These are phyloP conservation scores for Ailurus styani DNA, from an alignment of 2,113 vertebrate genomes.

Conservation along the genomic window DNA sequence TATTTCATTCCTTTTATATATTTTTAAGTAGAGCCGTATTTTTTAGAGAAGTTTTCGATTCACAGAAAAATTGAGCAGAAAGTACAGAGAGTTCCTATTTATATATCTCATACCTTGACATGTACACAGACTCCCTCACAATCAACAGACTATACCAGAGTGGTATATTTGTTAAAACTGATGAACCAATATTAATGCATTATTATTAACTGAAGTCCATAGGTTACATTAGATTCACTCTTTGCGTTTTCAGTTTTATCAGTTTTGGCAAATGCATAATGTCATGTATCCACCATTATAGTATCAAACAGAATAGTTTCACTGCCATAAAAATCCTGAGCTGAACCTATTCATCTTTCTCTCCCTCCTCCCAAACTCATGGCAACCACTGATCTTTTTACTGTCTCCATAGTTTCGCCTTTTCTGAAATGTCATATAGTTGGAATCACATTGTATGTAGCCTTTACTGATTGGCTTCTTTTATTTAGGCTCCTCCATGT, in stretches of 20 bases:
- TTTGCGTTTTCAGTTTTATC: not conserved
- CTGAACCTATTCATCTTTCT: not conserved
- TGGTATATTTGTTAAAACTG: not conserved
- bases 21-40: not conserved
- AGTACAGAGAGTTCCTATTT: not conserved
- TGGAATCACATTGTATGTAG: not conserved
- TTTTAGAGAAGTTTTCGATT: not conserved
- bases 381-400: not conserved
- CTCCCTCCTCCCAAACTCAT: not conserved
- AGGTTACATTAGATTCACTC: not conserved
- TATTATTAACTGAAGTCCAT: not conserved
- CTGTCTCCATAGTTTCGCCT: not conserved
- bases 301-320: not conserved
- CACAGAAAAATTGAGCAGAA: not conserved
- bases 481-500: not conserved
- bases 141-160: not conserved
- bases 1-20: not conserved
- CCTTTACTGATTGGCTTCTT: not conserved
- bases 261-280: not conserved
- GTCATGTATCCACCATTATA: not conserved
- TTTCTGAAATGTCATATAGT: not conserved
- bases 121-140: rapidly evolving
- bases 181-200: not conserved
- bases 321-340: not conserved
- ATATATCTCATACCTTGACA: no score